Conservation (phyloP, 2,113 vertebrate species). For the Sinocyclocheilus anshuiensis region DNA sequence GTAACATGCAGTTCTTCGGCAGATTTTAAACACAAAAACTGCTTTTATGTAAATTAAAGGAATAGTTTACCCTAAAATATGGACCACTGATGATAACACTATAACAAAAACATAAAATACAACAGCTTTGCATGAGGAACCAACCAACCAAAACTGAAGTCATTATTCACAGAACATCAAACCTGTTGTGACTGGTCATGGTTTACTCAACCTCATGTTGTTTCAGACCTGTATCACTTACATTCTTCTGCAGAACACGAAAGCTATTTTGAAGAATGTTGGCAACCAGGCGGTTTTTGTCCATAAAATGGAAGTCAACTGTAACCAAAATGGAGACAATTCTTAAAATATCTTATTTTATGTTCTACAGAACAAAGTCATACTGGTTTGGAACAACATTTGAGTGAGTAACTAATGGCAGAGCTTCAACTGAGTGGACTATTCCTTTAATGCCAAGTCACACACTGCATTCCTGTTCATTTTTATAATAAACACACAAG, state of each 20-base stretch:
- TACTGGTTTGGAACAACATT: neutral
- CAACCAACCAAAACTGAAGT: neutral
- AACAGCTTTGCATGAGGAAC: neutral
- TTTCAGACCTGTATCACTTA: neutral
- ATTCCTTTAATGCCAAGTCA: neutral
- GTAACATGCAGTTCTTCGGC: neutral
- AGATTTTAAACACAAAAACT: neutral
- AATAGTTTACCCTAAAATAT: neutral
- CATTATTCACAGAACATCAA: neutral
- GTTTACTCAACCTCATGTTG: neutral
- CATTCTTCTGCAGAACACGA: neutral
- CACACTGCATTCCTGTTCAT: neutral
- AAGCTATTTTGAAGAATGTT: neutral
- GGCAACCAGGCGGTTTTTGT: neutral
- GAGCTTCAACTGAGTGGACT: neutral
- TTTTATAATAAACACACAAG: neutral
- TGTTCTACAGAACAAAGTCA: neutral
- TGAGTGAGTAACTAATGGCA: neutral
- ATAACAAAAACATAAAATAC: neutral
- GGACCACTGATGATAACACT: neutral
- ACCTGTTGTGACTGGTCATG: neutral
- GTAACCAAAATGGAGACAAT: neutral
- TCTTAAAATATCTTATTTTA: neutral
- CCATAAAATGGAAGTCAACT: neutral
- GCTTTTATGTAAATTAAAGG: neutral